These are phyloP conservation scores for Arion vulgaris DNA, from an alignment of 1,140 invertebrate species.

Conservation along the genomic window DNA sequence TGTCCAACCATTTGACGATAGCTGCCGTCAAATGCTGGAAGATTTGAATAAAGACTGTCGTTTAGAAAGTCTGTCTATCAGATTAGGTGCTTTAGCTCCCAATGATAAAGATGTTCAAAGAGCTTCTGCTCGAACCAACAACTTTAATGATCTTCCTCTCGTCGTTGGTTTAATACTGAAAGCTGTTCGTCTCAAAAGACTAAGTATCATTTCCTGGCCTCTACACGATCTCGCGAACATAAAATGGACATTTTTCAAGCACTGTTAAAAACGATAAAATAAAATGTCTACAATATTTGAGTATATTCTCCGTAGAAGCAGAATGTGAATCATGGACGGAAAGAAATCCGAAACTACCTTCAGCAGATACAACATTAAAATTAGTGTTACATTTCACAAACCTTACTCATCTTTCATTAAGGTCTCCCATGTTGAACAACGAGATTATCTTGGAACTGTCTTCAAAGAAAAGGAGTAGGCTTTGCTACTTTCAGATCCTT, in stretches of 20 bases:
- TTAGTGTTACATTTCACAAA: not conserved
- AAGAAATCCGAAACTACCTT: conserved; percentile 9
- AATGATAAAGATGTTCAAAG: not conserved
- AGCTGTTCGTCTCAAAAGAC: conserved; percentile 4
- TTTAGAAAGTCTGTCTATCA: conserved; percentile 22
- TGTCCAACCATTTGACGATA: conserved; percentile 8
- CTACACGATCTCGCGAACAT: not conserved
- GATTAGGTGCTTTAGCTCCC: not conserved
- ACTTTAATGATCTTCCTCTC: conserved; percentile 10
- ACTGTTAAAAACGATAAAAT: conserved; percentile 10
- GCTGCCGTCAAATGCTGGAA: not conserved
- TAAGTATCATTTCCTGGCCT: conserved; percentile 32
- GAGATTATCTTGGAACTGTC: conserved; percentile 15
- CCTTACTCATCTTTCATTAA: not conserved
- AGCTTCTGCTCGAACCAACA: too few species aligned
- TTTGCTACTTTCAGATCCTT: conserved; percentile 5
- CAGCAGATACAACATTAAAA: not conserved
- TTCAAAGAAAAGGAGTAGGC: not conserved
- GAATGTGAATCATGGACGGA: not conserved
- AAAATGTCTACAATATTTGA: not conserved
- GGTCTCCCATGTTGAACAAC: conserved; percentile 33
- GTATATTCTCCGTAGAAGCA: conserved; percentile 20
- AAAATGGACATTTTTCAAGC: conserved; percentile 1
- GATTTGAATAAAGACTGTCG: conserved; percentile 10
- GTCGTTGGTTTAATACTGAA: conserved; percentile 2